Evolutionary conservation across 2,797 vertebrate species (phyloP).

Genomic region (Gymnoscopelus braueri): DNA sequence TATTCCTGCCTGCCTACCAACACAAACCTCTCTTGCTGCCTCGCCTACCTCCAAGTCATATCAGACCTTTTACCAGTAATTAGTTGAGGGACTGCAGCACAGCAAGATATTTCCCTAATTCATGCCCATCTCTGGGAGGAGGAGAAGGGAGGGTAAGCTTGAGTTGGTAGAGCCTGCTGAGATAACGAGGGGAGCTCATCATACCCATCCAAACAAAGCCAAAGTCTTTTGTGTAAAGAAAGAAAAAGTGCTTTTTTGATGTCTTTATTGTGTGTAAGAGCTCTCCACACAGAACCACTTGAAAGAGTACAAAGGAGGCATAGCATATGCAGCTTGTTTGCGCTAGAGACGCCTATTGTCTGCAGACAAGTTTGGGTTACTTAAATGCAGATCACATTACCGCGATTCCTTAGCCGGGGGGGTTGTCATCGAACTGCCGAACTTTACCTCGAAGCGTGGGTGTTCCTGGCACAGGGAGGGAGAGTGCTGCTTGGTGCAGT

Average conservation of each 20-base stretch:
- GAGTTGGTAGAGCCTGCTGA: constrained; percentile 53
- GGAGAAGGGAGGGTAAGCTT: constrained; percentile 38
- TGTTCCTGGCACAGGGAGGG: constrained; percentile 7
- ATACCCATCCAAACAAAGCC: constrained; percentile 58
- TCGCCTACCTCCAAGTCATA: constrained; percentile 59
- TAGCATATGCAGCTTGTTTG: constrained; percentile 30
- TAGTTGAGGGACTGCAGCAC: constrained; percentile 66
- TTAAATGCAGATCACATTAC: constrained; percentile 39
- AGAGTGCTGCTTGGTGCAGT: constrained; percentile 32
- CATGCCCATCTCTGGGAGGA: constrained; percentile 46
- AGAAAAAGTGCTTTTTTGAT: constrained; percentile 30
- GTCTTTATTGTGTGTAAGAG: constrained; percentile 38
- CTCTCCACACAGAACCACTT: constrained; percentile 24
- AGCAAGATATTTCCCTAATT: constrained; percentile 60
- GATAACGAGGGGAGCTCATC: constrained; percentile 63
- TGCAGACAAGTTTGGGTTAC: constrained; percentile 2
- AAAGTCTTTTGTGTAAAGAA: constrained; percentile 15
- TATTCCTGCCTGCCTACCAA: constrained; percentile 51
- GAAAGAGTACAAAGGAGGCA: constrained; percentile 35
- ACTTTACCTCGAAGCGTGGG: constrained; percentile 22
- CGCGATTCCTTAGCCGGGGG: neutral
- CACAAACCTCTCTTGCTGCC: constrained; percentile 28
- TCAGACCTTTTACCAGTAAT: constrained; percentile 71
- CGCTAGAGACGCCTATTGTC: constrained; percentile 23
- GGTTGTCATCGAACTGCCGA: constrained; percentile 31